Evolutionary conservation across 2,797 vertebrate species (phyloP).

Genomic region (Eulemur albifrons): DNA sequence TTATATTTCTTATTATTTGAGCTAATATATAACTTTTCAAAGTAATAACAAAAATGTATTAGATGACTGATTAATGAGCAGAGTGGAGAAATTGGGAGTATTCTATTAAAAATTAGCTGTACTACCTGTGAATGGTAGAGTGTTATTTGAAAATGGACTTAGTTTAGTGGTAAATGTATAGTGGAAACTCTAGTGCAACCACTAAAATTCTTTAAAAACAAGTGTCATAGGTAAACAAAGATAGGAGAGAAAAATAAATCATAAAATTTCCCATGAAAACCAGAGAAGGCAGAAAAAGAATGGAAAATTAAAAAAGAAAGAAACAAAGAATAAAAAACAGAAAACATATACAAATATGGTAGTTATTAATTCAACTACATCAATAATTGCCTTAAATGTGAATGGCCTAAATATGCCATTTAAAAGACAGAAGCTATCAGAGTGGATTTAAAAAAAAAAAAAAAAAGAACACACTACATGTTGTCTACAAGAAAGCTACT

Average conservation of each 20-base stretch:
- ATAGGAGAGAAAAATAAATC: background rate
- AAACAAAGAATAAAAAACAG: no score
- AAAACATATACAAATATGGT: background rate
- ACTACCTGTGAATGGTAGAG: background rate
- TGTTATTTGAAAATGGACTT: background rate
- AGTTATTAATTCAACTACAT: background rate
- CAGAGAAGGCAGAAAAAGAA: background rate
- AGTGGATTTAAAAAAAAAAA: background rate
- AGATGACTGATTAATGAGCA: background rate
- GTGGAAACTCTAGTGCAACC: background rate
- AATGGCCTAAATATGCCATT: background rate
- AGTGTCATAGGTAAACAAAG: background rate
- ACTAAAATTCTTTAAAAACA: background rate
- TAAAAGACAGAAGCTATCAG: background rate
- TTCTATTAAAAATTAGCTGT: background rate
- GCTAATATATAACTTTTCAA: background rate
- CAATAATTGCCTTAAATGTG: background rate
- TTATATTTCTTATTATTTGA: background rate
- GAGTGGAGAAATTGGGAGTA: background rate
- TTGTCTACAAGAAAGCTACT: background rate
- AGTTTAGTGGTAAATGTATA: background rate
- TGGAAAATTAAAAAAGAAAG: background rate
- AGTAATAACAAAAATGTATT: background rate
- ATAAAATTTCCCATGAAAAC: background rate
- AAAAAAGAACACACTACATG: background rate